Evolutionary conservation across 1,140 invertebrate genomes (phyloP).

Genomic region (Thaumetopoea pityocampa): DNA sequence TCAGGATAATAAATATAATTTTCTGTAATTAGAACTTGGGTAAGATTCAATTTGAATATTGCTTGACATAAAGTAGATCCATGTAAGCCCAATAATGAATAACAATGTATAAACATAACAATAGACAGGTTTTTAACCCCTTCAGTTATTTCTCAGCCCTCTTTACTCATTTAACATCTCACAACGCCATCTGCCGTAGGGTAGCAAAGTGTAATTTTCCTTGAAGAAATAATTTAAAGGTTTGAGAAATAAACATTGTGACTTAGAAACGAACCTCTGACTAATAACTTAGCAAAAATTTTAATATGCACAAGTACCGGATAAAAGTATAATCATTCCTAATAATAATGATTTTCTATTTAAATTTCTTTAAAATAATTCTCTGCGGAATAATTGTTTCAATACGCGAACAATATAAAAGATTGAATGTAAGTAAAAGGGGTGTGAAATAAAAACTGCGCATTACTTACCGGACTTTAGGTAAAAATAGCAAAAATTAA

Average conservation of each 20-base stretch:
- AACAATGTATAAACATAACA: too few relatives aligned
- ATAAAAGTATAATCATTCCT: neutral
- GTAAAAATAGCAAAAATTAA: slow-evolving; percentile 45
- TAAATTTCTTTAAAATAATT: neutral
- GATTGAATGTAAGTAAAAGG: slow-evolving; percentile 8
- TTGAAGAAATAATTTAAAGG: neutral
- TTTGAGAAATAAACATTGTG: slow-evolving; percentile 4
- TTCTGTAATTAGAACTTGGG: too few relatives aligned
- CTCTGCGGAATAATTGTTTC: neutral
- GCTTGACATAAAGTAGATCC: too few relatives aligned
- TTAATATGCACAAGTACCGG: neutral
- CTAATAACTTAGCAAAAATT: slow-evolving; percentile 1
- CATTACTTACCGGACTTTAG: slow-evolving; percentile 33
- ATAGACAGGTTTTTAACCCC: too few relatives aligned
- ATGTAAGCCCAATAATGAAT: too few relatives aligned
- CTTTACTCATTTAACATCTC: too few relatives aligned
- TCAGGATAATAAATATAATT: too few relatives aligned
- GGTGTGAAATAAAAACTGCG: slow-evolving; percentile 18
- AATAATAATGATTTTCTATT: neutral
- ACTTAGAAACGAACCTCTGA: slow-evolving; percentile 19
- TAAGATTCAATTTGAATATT: too few relatives aligned
- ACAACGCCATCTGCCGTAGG: slow-evolving; percentile 60
- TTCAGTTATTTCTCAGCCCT: too few relatives aligned
- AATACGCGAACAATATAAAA: neutral
- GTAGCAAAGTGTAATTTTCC: slow-evolving; percentile 38